Conservation (phyloP, 1,140 invertebrate genomes). For the Drosophila sulfurigaster region DNA sequence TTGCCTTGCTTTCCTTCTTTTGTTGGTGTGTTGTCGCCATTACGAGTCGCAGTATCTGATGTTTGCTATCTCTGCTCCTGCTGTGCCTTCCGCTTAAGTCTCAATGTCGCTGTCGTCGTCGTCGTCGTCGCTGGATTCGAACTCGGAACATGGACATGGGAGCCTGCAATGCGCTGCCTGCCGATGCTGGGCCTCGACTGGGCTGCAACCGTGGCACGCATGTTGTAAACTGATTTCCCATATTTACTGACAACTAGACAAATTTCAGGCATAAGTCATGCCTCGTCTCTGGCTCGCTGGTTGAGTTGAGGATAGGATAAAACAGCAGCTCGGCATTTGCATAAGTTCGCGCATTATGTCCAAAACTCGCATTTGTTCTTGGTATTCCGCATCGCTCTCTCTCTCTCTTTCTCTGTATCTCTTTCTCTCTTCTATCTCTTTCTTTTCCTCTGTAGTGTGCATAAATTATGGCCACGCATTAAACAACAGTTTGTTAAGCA, state of each 20-base stretch:
- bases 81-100: constrained; percentile 84
- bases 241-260: constrained; percentile 85
- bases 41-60: constrained; percentile 81
- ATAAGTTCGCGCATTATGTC: constrained; percentile 83
- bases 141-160: background rate
- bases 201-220: constrained; percentile 69
- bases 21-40: constrained; percentile 73
- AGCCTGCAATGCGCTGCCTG: background rate
- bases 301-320: constrained; percentile 3
- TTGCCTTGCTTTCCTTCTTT: constrained; percentile 29
- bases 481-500: constrained; percentile 69
- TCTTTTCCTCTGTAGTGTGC: constrained; percentile 19
- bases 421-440: background rate
- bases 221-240: constrained; percentile 84
- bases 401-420: background rate
- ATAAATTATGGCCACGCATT: constrained; percentile 72
- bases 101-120: constrained; percentile 70
- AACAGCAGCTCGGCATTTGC: constrained; percentile 58
- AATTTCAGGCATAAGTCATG: constrained; percentile 85
- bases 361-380: constrained; percentile 80
- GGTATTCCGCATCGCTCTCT: constrained; percentile 47
- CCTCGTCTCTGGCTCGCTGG: constrained; percentile 36
- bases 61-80: constrained; percentile 84
- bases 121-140: background rate
- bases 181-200: background rate